Base-by-base conservation (phyloP, 2,888 invertebrate genomes). In the Hylaea fasciaria region DNA sequence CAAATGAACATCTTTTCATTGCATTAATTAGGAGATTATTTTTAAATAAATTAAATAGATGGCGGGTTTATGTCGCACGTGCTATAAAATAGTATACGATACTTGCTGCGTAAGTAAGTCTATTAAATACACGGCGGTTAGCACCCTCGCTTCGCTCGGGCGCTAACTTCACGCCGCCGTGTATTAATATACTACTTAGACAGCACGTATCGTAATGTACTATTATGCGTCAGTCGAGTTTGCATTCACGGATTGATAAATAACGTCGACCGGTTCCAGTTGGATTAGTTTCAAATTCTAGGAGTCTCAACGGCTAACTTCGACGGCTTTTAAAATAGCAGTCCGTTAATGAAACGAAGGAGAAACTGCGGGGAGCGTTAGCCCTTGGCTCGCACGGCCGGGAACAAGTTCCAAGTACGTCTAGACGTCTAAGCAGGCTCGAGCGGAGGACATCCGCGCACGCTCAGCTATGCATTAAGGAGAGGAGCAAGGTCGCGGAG, bases 401-500 rank as follows among this genome's bases (percentile, higher is more conserved):
- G 64, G 57, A 68, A 55, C 70, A 40, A 13, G 66, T 54, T 62
- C 59, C 52, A 62, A 70, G 66, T 69, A 62, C 62, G 57, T 64
- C 57, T 64, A 53, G 52, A 68, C 65, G 55, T 58, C 48, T 48
- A 43, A 48, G 54, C 51, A 50, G 61, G 63, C 63, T 66, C 41
- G 49, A 39, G 60, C 52, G 65, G 68, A 71, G 72, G 72, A 71
- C 69, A 73, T 67, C 67, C 58, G 65, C 67, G 63, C 67, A 55
- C 70, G 71, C 70, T 71, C 55, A 60, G 72, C 73, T 77, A 72
- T 73, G 71, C 69, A 59, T 70, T 70, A 68, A 73, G 73, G 69
- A 72, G 71, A 72, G 51, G 71, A 68, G 79, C 88, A 89, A 89
- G 89, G 89, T 85, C 87, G 81, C 80, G 76, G 69, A 70, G 32